Evolutionary conservation across 2,888 invertebrate genomes (phyloP).

Genomic region (Himalopsyche tibetana): DNA sequence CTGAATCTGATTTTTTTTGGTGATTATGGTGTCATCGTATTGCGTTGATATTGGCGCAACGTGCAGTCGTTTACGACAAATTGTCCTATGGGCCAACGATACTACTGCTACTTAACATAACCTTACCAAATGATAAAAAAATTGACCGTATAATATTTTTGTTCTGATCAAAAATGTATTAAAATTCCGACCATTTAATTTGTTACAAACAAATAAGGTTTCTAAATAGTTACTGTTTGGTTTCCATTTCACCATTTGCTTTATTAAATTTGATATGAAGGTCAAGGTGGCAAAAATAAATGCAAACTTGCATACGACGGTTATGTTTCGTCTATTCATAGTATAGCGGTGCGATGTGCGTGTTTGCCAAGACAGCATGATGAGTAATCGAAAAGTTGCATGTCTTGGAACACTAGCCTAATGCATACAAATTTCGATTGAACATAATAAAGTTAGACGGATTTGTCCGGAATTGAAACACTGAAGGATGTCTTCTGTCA

Average conservation of each 20-base stretch:
- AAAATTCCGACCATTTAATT: no score
- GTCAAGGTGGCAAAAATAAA: constrained; percentile 9
- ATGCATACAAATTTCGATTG: constrained; percentile 10
- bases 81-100: no score
- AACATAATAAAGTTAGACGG: constrained; percentile 21
- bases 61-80: no score
- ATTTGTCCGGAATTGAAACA: constrained; percentile 20
- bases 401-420: background rate
- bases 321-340: background rate
- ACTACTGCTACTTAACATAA: no score
- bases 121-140: no score
- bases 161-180: no score
- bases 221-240: no score
- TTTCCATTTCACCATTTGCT: background rate
- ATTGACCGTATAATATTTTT: no score
- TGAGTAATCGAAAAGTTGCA: constrained; percentile 14
- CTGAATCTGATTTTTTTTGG: no score
- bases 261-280: background rate
- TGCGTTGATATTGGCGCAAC: no score
- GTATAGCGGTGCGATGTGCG: background rate
- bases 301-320: background rate
- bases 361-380: background rate
- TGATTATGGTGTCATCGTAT: no score
- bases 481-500: constrained; percentile 22
- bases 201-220: no score